Evolutionary conservation across 2,888 invertebrate species (phyloP).

Genomic region (Pilophorus perplexus): DNA sequence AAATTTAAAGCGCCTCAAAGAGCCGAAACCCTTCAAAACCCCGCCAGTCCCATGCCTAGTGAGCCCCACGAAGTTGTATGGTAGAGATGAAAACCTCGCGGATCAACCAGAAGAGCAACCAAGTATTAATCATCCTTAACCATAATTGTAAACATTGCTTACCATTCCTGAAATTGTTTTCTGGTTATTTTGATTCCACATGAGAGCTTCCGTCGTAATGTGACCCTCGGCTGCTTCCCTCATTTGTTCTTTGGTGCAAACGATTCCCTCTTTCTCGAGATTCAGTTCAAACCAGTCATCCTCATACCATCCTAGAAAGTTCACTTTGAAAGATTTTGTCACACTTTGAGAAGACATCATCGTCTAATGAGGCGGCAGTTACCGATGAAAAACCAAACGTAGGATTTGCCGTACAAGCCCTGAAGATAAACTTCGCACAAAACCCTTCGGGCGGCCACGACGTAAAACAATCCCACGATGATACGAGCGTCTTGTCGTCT

Average conservation of each 20-base stretch:
- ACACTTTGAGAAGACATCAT: too few relatives aligned
- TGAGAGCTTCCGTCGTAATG: conserved; percentile 95
- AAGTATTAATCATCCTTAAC: not conserved
- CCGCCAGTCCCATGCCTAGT: too few relatives aligned
- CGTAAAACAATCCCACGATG: conserved; percentile 97
- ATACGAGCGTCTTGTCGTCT: conserved; percentile 95
- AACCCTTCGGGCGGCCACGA: conserved; percentile 92
- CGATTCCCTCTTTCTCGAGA: conserved; percentile 79
- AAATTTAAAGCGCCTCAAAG: too few relatives aligned
- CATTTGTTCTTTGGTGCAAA: conserved; percentile 93
- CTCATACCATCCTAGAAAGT: conserved; percentile 84
- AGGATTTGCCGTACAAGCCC: conserved; percentile 87
- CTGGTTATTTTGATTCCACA: conserved; percentile 96
- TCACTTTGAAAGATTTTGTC: too few relatives aligned
- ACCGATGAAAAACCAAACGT: conserved; percentile 99
- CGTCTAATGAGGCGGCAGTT: too few relatives aligned
- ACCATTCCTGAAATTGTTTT: conserved; percentile 92
- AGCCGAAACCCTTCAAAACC: too few relatives aligned
- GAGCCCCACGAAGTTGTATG: too few relatives aligned
- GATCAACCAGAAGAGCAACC: not conserved
- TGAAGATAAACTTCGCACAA: conserved; percentile 96
- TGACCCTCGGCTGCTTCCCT: conserved; percentile 93
- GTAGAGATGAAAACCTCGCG: too few relatives aligned
- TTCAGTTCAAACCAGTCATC: conserved; percentile 97
- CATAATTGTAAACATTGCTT: conserved; percentile 44